These are phyloP conservation scores for Tanaodytes sp. DNA, from an alignment of 2,888 invertebrate genomes.

Conservation along the genomic window DNA sequence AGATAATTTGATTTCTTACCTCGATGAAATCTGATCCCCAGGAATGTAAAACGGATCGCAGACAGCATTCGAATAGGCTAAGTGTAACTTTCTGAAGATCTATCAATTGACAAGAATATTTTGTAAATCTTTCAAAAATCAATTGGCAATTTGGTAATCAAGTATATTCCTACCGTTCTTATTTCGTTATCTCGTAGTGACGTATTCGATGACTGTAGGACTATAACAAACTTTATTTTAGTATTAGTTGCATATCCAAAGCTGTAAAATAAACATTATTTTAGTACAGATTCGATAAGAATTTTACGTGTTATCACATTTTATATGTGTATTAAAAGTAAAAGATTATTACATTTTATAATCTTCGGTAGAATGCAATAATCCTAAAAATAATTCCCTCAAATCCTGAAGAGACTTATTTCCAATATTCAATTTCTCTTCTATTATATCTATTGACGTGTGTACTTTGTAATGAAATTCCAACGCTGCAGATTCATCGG, in stretches of 20 bases:
- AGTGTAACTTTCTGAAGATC: constrained; percentile 93
- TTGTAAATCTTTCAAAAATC: no score
- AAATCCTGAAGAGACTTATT: constrained; percentile 82
- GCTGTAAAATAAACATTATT: constrained; percentile 72
- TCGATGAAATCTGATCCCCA: constrained; percentile 89
- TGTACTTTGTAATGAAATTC: constrained; percentile 95
- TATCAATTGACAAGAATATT: constrained; percentile 61
- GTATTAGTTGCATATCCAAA: constrained; percentile 98
- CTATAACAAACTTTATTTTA: constrained; percentile 93
- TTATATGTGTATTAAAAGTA: not conserved
- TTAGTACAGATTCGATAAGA: no score
- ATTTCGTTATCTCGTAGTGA: constrained; percentile 94
- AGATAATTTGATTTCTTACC: no score
- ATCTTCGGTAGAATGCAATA: constrained; percentile 94
- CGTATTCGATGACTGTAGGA: constrained; percentile 91
- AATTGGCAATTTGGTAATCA: not conserved
- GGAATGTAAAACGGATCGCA: constrained; percentile 98
- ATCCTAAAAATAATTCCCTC: constrained; percentile 91
- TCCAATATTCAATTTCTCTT: constrained; percentile 82
- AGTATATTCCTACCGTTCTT: constrained; percentile 83
- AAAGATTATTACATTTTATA: constrained; percentile 93
- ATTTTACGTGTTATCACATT: not conserved
- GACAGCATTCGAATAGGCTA: constrained; percentile 93
- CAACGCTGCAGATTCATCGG: constrained; percentile 85
- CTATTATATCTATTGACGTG: constrained; percentile 91